These are phyloP conservation scores for Cataglyphis cursor DNA, from an alignment of 2,888 invertebrate genomes.

Conservation along the genomic window DNA sequence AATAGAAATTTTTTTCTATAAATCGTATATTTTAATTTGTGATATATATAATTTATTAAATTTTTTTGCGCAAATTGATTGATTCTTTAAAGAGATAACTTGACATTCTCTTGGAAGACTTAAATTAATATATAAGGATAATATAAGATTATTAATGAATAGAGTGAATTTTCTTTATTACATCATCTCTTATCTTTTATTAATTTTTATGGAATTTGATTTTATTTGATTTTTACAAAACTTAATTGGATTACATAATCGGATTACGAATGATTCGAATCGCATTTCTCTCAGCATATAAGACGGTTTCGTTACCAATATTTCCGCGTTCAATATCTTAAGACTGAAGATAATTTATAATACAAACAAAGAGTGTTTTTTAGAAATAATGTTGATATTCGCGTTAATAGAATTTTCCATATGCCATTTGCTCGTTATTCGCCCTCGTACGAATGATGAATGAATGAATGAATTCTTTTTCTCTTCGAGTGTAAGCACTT, in stretches of 20 bases:
- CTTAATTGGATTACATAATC: background rate
- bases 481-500: slow-evolving; percentile 58
- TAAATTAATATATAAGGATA: background rate
- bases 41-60: background rate
- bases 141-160: background rate
- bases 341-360: background rate
- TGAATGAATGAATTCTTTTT: slow-evolving; percentile 70
- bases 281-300: background rate
- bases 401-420: slow-evolving; percentile 70
- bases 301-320: background rate
- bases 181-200: background rate
- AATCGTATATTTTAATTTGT: background rate
- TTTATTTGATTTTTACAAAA: background rate
- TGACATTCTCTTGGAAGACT: background rate
- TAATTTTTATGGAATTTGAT: background rate
- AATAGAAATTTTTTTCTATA: background rate
- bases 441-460: slow-evolving; percentile 51
- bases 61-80: background rate
- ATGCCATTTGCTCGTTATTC: slow-evolving; percentile 46
- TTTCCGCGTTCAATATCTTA: background rate
- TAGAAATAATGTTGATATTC: slow-evolving; percentile 34
- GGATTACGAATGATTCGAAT: background rate
- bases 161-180: background rate
- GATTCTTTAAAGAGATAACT: background rate
- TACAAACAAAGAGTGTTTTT: background rate